Base-by-base conservation (phyloP, 2,113 vertebrate species). In the Pleuronectes platessa region DNA sequence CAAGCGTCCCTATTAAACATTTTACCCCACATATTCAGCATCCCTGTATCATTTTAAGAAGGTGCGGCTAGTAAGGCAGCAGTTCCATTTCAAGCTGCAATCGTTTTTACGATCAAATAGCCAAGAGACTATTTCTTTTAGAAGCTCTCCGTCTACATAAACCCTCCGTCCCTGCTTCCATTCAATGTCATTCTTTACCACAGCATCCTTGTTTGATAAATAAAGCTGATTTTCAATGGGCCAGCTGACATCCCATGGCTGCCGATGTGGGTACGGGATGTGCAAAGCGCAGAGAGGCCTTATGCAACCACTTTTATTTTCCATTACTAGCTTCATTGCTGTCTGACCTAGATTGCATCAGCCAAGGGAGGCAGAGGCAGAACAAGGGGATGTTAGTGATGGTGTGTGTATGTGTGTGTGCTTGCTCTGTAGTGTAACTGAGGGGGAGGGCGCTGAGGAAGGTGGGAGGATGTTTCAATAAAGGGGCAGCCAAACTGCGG, bases 301-400 rank as follows among this genome's bases (percentile, higher is more conserved):
- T 94, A 94, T 93, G 92, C 90, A 94, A 94, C 89, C 90, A 81
- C 92, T 93, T 92, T 92, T 91, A 93, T 93, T 93, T 92, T 93
- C 86, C 90, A 92, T 91, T 92, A 93, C 93, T 92, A 87, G 81
- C 91, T 91, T 90, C 90, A 89, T 88, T 92, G 93, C 89, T 76
- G 90, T 93, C 92, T 94, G 93, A 93, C 93, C 93, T 94, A 93
- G 89, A 94, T 92, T 92, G 88, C 90, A 90, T 93, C 92, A 93
- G 90, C 90, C 89, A 82, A 83, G 87, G 83, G 89, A 86, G 75
- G 88, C 85, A 90, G 88, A 91, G 91, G 92, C 89, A 90, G 87
- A 90, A 90, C 90, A 84, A 89, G 90, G 81, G 90, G 87, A 90
- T 84, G 87, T 89, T 88, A 76, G 86, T 61, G 74, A 75, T 86